These are phyloP conservation scores for Anisognathus igniventris DNA, from an alignment of 2,797 vertebrate species.

Conservation along the genomic window DNA sequence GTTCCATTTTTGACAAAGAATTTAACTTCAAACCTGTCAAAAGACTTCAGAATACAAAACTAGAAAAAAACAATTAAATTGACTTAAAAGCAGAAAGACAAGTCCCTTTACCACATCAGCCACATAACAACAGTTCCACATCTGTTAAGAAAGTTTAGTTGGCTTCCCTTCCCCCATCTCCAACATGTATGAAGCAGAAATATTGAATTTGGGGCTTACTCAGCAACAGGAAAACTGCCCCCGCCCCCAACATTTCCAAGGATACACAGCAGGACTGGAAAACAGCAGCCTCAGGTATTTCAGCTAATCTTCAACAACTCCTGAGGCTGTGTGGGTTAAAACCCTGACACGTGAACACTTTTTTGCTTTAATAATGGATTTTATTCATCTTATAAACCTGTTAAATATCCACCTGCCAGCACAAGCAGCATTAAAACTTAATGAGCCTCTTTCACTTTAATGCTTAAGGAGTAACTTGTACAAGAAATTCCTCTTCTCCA, in stretches of 20 bases:
- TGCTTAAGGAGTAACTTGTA: neutral
- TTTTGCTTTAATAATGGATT: neutral
- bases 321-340: neutral
- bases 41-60: neutral
- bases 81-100: neutral
- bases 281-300: neutral
- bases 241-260: neutral
- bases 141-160: neutral
- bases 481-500: neutral
- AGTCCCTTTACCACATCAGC: neutral
- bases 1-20: neutral
- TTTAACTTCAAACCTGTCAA: neutral
- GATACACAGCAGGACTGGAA: neutral
- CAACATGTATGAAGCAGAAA: neutral
- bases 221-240: neutral
- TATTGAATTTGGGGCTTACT: neutral
- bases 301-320: neutral
- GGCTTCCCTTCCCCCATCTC: fast-evolving
- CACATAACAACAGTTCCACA: fast-evolving
- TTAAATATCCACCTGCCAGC: neutral
- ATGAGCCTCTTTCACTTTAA: neutral
- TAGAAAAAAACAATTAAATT: neutral
- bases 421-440: neutral
- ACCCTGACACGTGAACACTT: neutral
- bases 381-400: neutral